Conservation (phyloP, 2,797 vertebrate genomes). For the Catamblyrhynchus diadema region DNA sequence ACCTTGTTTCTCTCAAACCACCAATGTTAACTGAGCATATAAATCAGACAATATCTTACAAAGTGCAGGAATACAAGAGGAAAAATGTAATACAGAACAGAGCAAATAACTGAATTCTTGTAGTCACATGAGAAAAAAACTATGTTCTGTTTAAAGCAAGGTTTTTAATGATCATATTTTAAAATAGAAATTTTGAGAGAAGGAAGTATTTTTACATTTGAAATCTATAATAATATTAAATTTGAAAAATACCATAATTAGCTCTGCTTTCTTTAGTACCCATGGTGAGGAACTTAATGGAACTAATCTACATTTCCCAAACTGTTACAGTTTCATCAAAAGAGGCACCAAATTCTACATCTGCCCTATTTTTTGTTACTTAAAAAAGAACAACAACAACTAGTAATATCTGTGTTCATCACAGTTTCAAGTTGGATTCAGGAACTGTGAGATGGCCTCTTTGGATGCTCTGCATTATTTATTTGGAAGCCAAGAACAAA, state of each 20-base stretch:
- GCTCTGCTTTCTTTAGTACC: neutral
- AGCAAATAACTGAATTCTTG: neutral
- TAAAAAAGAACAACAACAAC: constrained; percentile 54
- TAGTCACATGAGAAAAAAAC: neutral
- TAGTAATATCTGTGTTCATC: constrained; percentile 46
- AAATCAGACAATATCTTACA: neutral
- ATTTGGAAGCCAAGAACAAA: constrained; percentile 51
- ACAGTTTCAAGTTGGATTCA: constrained; percentile 32
- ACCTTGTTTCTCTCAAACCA: neutral
- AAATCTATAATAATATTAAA: neutral
- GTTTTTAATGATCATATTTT: neutral
- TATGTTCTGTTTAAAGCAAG: neutral
- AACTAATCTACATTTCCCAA: neutral
- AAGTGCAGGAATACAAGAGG: neutral
- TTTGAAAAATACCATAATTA: neutral
- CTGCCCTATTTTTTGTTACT: constrained; percentile 15
- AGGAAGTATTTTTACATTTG: neutral
- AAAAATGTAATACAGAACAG: neutral
- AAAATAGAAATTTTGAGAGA: neutral
- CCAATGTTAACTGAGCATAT: neutral
- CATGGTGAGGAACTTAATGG: neutral
- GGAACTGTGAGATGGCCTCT: constrained; percentile 41
- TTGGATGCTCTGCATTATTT: constrained; percentile 38
- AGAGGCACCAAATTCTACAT: neutral
- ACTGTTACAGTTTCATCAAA: neutral